Conservation (phyloP, 2,113 vertebrate species). For the Tylochromis polylepis region DNA sequence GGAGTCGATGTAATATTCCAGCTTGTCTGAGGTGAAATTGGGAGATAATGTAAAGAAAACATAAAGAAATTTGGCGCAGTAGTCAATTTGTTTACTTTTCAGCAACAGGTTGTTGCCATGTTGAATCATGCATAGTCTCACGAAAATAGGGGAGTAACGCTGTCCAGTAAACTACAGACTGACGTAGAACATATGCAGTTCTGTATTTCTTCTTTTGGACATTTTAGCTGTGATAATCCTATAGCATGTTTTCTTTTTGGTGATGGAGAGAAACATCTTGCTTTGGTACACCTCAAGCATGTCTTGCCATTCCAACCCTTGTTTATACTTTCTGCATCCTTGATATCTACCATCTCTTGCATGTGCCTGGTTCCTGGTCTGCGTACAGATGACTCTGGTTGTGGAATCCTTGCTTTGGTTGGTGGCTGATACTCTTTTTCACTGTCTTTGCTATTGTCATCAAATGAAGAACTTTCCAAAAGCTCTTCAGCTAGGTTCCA, state of each 20-base stretch:
- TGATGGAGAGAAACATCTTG: not conserved
- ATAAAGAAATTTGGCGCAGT: too few relatives aligned
- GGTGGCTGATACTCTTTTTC: conserved; percentile 31
- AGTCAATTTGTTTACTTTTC: too few relatives aligned
- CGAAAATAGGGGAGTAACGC: too few relatives aligned
- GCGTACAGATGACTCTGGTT: conserved; percentile 12
- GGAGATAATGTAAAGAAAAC: too few relatives aligned
- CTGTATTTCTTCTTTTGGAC: not conserved
- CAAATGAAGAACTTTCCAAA: not conserved
- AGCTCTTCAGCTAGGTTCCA: conserved; percentile 24
- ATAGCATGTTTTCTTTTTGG: not conserved
- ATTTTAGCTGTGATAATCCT: not conserved
- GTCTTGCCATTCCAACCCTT: not conserved
- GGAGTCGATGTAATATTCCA: too few relatives aligned
- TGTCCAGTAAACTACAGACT: too few relatives aligned
- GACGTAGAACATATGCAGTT: not conserved
- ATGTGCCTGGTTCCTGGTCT: not conserved
- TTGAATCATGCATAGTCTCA: too few relatives aligned
- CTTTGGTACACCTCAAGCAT: too few relatives aligned
- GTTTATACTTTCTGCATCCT: conserved; percentile 8
- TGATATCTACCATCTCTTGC: not conserved
- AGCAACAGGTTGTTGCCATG: too few relatives aligned
- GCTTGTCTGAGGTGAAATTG: too few relatives aligned
- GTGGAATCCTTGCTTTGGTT: conserved; percentile 11
- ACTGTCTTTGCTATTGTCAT: not conserved